Percentiles rank a stretch among this genome's conserved stretches.
These are phyloP conservation scores for Numenius phaeopus DNA, from an alignment of 2,797 vertebrate genomes.

Conservation along the genomic window DNA sequence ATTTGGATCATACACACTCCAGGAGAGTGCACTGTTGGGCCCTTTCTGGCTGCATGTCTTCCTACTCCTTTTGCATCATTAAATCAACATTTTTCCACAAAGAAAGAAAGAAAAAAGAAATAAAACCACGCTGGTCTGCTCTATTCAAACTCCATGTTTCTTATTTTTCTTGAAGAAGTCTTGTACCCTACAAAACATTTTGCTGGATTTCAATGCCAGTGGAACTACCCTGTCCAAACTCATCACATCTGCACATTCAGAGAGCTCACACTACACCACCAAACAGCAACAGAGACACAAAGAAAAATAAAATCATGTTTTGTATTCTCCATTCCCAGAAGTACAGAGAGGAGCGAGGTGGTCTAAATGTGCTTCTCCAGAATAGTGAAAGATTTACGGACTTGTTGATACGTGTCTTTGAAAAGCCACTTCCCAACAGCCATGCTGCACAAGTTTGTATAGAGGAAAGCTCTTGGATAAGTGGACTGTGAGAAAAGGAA, in stretches of 20 bases:
- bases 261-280: background rate
- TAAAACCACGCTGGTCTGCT: background rate
- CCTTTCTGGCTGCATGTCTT: background rate
- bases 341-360: background rate
- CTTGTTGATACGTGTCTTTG: background rate
- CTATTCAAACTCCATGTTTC: background rate
- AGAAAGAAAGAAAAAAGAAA: background rate
- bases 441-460: background rate
- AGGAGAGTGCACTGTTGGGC: accelerated
- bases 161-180: background rate
- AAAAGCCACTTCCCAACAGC: background rate
- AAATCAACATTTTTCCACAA: background rate
- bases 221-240: background rate
- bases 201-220: background rate
- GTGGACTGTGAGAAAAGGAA: background rate
- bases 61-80: background rate
- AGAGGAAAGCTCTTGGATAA: background rate
- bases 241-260: background rate
- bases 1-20: background rate
- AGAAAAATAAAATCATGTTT: background rate
- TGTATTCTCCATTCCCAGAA: background rate
- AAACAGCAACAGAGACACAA: background rate
- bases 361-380: background rate
- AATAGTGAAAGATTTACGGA: background rate
- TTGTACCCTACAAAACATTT: background rate